A percentile compares a stretch with the other conserved stretches of the same genome.
phyloP scores from a whole-genome alignment of 2,113 vertebrate species.

The Tor tambroides region DNA sequence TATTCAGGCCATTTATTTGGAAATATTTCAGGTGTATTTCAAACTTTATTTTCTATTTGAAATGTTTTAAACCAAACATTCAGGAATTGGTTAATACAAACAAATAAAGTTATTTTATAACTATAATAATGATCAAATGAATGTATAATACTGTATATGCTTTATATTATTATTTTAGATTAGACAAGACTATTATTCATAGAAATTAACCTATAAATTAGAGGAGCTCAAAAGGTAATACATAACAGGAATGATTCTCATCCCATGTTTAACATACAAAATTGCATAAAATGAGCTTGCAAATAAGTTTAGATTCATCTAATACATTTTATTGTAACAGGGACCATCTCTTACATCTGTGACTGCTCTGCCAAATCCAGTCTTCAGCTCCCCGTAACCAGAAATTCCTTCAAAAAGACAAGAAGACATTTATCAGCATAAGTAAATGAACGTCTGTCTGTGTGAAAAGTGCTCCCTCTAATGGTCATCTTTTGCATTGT shows the following conservation, averaged over 20 bases:
- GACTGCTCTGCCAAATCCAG: slow-evolving; percentile 21
- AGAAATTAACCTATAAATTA: background rate
- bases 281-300: background rate
- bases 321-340: background rate
- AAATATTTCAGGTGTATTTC: background rate
- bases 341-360: slow-evolving; percentile 10
- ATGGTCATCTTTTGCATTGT: slow-evolving; percentile 12
- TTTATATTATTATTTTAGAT: no score
- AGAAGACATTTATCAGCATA: background rate
- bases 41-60: background rate
- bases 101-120: no score
- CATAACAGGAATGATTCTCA: background rate
- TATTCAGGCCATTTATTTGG: background rate
- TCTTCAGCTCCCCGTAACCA: background rate
- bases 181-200: no score
- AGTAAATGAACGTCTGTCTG: slow-evolving; percentile 3
- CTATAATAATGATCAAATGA: no score
- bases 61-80: background rate
- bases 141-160: no score
- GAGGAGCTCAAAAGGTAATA: background rate
- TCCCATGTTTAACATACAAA: background rate
- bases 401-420: slow-evolving; percentile 26
- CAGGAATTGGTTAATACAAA: background rate
- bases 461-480: slow-evolving; percentile 56
- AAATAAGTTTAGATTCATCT: background rate